Conservation (phyloP, 23 tunicate species). For the Halocynthia aurantium region DNA sequence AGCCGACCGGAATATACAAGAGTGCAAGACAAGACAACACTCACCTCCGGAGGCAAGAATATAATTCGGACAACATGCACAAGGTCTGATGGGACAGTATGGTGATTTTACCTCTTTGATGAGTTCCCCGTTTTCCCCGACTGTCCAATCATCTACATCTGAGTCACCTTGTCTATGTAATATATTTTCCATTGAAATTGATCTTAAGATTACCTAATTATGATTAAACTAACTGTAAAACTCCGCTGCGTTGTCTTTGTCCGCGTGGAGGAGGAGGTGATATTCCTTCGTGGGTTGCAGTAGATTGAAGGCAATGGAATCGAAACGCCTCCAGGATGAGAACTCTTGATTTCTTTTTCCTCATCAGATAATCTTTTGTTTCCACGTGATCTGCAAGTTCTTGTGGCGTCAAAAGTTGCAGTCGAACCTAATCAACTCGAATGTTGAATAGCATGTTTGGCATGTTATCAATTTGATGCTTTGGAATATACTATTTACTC, state of each 20-base stretch:
- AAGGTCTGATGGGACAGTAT: slow-evolving; percentile 51
- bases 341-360: slow-evolving; percentile 83
- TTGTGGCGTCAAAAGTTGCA: slow-evolving; percentile 58
- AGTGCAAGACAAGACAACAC: background rate
- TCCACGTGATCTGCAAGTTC: slow-evolving; percentile 83
- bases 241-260: slow-evolving; percentile 12
- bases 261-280: background rate
- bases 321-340: slow-evolving; percentile 78
- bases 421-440: slow-evolving; percentile 34
- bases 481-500: too few relatives aligned
- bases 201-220: background rate
- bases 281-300: background rate
- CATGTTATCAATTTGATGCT: too few relatives aligned
- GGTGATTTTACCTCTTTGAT: slow-evolving; percentile 30
- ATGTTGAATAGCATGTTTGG: too few relatives aligned
- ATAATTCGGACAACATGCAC: slow-evolving; percentile 84
- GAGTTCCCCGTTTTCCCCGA: slow-evolving; percentile 29
- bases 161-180: slow-evolving; percentile 48
- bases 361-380: slow-evolving; percentile 78
- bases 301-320: slow-evolving; percentile 52
- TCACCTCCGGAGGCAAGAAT: slow-evolving; percentile 88
- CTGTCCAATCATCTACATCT: slow-evolving; percentile 58
- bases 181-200: background rate
- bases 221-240: slow-evolving; percentile 1
- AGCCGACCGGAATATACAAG: too few relatives aligned